Base-by-base conservation (phyloP, 2,113 vertebrate species). In the Thoracochromis brauschi region DNA sequence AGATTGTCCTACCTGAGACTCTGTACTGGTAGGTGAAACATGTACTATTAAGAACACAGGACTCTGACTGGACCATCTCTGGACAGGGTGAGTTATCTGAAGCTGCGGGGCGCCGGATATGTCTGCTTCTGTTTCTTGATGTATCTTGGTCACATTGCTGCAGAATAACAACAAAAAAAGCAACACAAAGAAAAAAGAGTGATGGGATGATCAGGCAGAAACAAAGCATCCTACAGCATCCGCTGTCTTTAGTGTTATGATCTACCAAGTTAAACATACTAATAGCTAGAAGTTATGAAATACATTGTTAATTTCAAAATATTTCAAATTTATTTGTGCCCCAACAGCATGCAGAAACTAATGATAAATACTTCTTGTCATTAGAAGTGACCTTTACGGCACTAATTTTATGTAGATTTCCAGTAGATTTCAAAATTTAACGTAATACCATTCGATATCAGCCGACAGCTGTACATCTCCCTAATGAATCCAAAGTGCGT, bases 11-110 rank as follows among this genome's bases (percentile, higher is more conserved):
- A 99, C 99, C 98, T 96, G 98, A 98, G 87, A 98, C 93, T 84
- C 95, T 97, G 96, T 98, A 97, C 17, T 96, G 95, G 93, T 98
- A 98, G 2, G 97, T 97, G 96, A 98, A 99, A 94, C 98, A 99
- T 82, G 98, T 98, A 89, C 95, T 96, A 94, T 99, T 99, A 86
- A 98, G 95, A 81, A 97, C 65, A 75, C 99, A 99, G 19, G 97
- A 96, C 82, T 97, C 97, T 38, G 95, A 96, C 89, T 99, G 97
- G 12, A 96, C 93, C 33, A 91, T 95, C 83, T 98, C 97, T 4
- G 98, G 97, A 93, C 98, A 99, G 35, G 58, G 10, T 0, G 88
- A 90, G 75, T 94, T 96, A 0, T 95, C 93, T 4, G 87, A 91
- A 83, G 92, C 78, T 1, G 98, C 93, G 26, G 95, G 95, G 35